phyloP scores from a whole-genome alignment of 2,888 invertebrate species.

The Hypomecis atomaria region DNA sequence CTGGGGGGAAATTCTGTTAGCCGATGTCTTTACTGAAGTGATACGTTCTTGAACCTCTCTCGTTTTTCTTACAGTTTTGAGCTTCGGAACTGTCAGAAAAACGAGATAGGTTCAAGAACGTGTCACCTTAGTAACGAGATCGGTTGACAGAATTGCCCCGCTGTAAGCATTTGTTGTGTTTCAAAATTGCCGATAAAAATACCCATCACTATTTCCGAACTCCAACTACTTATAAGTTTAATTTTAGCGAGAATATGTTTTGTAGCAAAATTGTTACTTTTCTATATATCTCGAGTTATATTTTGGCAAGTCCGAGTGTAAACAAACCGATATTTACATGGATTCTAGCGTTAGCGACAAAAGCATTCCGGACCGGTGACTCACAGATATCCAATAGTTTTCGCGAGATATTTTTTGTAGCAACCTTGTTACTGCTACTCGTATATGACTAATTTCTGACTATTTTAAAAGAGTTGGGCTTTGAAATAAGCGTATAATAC shows the following conservation, averaged over 20 bases:
- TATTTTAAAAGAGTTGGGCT: conserved; percentile 19
- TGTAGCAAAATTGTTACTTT: conserved; percentile 24
- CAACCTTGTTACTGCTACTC: conserved; percentile 29
- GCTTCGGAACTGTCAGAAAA: too few species aligned
- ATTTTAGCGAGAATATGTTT: conserved; percentile 22
- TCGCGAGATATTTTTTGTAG: conserved; percentile 38
- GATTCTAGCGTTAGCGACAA: conserved; percentile 39
- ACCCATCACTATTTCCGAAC: conserved; percentile 10
- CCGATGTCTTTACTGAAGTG: too few species aligned
- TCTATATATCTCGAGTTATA: conserved; percentile 22
- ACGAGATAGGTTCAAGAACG: too few species aligned
- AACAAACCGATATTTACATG: conserved; percentile 41
- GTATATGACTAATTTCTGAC: conserved; percentile 37
- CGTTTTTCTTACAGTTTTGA: too few species aligned
- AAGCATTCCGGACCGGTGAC: conserved; percentile 34
- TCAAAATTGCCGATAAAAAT: conserved; percentile 9
- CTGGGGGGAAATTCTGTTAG: too few species aligned
- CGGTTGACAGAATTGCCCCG: too few species aligned
- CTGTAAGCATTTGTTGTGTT: too few species aligned
- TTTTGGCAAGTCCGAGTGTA: conserved; percentile 38
- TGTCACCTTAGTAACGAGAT: too few species aligned
- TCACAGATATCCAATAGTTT: conserved; percentile 32
- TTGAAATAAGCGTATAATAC: conserved; percentile 1
- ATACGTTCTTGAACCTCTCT: too few species aligned
- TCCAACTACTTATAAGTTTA: background rate